Evolutionary conservation across 1,140 invertebrate species (phyloP).

Genomic region (Pemphigus obesinymphae): DNA sequence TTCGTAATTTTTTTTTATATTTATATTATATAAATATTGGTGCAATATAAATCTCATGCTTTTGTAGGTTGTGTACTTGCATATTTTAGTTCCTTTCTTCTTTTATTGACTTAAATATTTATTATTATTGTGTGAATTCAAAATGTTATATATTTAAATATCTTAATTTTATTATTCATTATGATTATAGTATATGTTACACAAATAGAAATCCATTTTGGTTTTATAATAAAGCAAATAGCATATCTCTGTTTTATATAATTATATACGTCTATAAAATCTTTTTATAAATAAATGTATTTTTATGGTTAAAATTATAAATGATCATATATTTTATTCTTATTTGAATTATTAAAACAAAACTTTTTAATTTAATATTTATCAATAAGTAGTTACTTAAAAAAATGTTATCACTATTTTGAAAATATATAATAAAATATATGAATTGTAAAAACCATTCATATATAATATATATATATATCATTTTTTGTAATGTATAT

Average conservation of each 20-base stretch:
- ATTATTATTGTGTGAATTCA: constrained; percentile 3
- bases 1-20: background rate
- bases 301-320: background rate
- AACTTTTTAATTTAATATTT: background rate
- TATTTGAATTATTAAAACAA: background rate
- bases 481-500: no score
- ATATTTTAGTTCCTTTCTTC: constrained; percentile 30
- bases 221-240: background rate
- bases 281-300: constrained; percentile 8
- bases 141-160: background rate
- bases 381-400: background rate
- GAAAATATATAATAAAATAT: background rate
- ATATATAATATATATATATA: no score
- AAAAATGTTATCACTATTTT: background rate
- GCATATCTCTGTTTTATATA: background rate
- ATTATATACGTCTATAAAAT: no score
- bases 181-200: background rate
- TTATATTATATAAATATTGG: background rate
- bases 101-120: constrained; percentile 34
- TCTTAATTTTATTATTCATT: background rate
- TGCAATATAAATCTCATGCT: constrained; percentile 34
- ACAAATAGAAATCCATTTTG: background rate
- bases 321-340: background rate
- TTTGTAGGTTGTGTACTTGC: constrained; percentile 29
- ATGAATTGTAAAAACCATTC: no score